Evolutionary conservation across 2,113 vertebrate genomes (phyloP).

Genomic region (Entelurus aequoreus): DNA sequence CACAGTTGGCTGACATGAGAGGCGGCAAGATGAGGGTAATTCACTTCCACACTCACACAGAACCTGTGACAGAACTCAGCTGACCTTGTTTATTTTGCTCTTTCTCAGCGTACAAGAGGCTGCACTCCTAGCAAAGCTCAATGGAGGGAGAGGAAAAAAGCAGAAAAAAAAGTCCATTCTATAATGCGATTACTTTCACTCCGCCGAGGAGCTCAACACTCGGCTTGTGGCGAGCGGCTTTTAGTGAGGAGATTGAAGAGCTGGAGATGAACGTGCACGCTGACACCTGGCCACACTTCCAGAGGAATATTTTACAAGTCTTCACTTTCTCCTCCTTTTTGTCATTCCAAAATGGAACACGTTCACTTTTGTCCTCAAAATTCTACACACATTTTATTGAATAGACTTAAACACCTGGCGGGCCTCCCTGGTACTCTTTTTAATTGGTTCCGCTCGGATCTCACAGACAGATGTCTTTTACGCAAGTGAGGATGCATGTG

Average conservation of each 20-base stretch:
- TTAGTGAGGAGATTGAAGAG: slow-evolving; percentile 6
- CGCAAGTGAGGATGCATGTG: too few relatives aligned
- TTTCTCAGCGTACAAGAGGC: slow-evolving; percentile 16
- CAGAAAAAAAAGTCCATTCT: slow-evolving; percentile 20
- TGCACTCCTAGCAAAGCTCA: slow-evolving; percentile 31
- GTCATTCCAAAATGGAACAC: too few relatives aligned
- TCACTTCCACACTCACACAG: slow-evolving; percentile 11
- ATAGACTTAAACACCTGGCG: too few relatives aligned
- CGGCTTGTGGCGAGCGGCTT: slow-evolving; percentile 35
- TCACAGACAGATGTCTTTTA: too few relatives aligned
- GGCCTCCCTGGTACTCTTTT: too few relatives aligned
- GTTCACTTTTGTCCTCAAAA: too few relatives aligned
- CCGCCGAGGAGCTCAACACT: slow-evolving; percentile 40
- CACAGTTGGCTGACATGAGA: slow-evolving; percentile 28
- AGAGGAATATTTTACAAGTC: not conserved
- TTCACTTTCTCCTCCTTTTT: too few relatives aligned
- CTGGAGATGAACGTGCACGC: slow-evolving; percentile 2
- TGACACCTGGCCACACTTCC: slow-evolving; percentile 25
- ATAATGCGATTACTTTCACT: slow-evolving; percentile 43
- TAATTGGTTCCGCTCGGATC: too few relatives aligned
- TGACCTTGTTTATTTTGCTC: slow-evolving; percentile 37
- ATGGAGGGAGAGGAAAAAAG: slow-evolving; percentile 14
- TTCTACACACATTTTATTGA: too few relatives aligned
- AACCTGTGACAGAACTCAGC: slow-evolving; percentile 5
- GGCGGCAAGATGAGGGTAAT: slow-evolving; percentile 22